Base-by-base conservation (phyloP, 2,888 invertebrate genomes). In the Altica lythri region DNA sequence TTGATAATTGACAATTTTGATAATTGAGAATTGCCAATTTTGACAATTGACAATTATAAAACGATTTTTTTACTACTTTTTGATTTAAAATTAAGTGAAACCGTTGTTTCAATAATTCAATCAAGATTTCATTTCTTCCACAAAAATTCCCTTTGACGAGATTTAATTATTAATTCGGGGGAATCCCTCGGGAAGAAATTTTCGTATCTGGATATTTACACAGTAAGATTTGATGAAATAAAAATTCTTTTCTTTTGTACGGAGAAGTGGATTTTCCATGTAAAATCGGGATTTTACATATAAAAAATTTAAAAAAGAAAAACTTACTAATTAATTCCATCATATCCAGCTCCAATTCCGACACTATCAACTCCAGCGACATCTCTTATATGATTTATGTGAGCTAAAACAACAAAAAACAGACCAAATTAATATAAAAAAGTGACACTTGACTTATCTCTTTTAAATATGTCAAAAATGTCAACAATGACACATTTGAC, bases 261-360 rank as follows among this genome's bases (percentile, higher is more conserved):
- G n/a, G n/a, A n/a, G n/a, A n/a, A n/a, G n/a, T n/a, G n/a, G n/a
- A n/a, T n/a, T n/a, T n/a, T n/a, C n/a, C n/a, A n/a, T n/a, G n/a
- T n/a, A n/a, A n/a, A n/a, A n/a, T n/a, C n/a, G n/a, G n/a, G n/a
- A n/a, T n/a, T n/a, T n/a, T n/a, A 9, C 4, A 8, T 29, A 10
- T 6, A 35, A 38, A 40, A 22, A 52, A 49, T 35, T 44, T 34
- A 45, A 48, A 27, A 53, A 42, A 38, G 43, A 47, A 32, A 55
- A 77, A 88, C 91, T 90, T 80, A 93, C 92, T 85, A 86, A 83
- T 91, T 90, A 77, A 92, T 92, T 70, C 92, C 92, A 75, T 92
- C 91, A 78, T 89, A 92, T 68, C 92, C 92, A 55, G 91, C 92
- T 59, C 92, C 93, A 59, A 93, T 83, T 44, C 92, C 93, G 57